Base-by-base conservation (phyloP, 2,888 invertebrate species). In the Synergus itoensis region DNA sequence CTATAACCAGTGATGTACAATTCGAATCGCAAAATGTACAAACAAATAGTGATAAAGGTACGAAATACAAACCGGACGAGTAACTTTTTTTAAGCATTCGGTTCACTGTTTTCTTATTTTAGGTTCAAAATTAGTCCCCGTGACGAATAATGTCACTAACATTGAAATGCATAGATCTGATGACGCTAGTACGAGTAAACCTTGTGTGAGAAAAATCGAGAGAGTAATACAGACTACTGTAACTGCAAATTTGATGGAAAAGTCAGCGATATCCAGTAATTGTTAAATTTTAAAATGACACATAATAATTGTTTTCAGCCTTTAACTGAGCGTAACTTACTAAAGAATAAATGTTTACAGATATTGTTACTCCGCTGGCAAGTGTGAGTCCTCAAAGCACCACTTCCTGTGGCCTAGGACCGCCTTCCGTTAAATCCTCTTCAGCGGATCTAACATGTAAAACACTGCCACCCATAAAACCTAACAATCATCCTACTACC, bases 381-480 rank as follows among this genome's bases (percentile, higher is more conserved):
- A 79, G 77, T n/a, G 79, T 78, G 8, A 81, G 79, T 76, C 77
- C 81, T 41, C 16, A 60, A 5, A 79, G 53, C 62, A 77, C 78
- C 11, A 82, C 78, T 21, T 89, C 90, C 0, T 88, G 88, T 75
- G 90, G 90, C 14, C 89, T 90, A 45, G 90, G 89, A 4, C 90
- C 90, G 76, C 90, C 90, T 62, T 86, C 82, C n/a, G 64, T 84
- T 43, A 88, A 86, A 79, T 80, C 87, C 79, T 76, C 84, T 43
- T 76, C 86, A 62, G 77, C 85, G 64, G 82, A 82, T 14, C 79
- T 88, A 80, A 86, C 87, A 69, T 88, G 85, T 78, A 90, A 89
- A 77, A 90, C 89, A 83, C 81, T 88, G 80, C 82, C 89, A 78
- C 64, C 85, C 62, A 82, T 86, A 43, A 88, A 86, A 78, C 81